phyloP scores from a whole-genome alignment of 2,113 vertebrate genomes.

The Limnothrissa miodon region DNA sequence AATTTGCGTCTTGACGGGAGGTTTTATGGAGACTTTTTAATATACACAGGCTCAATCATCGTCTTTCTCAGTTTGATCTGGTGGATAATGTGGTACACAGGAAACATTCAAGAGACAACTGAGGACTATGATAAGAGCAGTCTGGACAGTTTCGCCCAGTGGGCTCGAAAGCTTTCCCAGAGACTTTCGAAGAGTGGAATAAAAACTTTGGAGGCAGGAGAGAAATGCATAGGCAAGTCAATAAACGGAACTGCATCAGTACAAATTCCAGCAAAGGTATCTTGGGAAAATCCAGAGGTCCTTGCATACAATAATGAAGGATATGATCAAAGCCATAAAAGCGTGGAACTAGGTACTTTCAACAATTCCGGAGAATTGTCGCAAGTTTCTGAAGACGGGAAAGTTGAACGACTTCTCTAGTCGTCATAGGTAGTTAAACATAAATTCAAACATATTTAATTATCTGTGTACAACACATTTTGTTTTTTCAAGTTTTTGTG shows the following conservation, averaged over 20 bases:
- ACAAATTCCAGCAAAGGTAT: conserved; percentile 37
- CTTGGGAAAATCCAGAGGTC: conserved; percentile 40
- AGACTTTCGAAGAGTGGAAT: conserved; percentile 56
- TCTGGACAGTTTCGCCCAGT: conserved; percentile 59
- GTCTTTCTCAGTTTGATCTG: conserved; percentile 71
- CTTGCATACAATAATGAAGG: conserved; percentile 57
- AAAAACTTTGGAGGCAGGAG: conserved; percentile 47
- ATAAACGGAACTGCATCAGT: conserved; percentile 30
- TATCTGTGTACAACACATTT: not conserved
- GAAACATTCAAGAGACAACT: conserved; percentile 53
- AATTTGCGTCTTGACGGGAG: conserved; percentile 58
- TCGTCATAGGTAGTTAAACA: conserved; percentile 2
- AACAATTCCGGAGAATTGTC: conserved; percentile 42
- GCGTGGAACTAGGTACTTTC: conserved; percentile 58
- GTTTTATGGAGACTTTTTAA: conserved; percentile 75
- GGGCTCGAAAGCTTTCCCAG: conserved; percentile 67
- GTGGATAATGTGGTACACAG: conserved; percentile 76
- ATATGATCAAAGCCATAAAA: conserved; percentile 56
- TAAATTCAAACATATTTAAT: not conserved
- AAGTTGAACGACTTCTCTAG: conserved; percentile 60
- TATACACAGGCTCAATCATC: conserved; percentile 71
- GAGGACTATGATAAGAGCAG: conserved; percentile 41
- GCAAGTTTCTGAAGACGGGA: conserved; percentile 34
- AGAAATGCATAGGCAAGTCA: conserved; percentile 33
- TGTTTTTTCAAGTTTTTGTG: not conserved